Conservation (phyloP, 2,113 vertebrate genomes). For the Calonectris borealis region DNA sequence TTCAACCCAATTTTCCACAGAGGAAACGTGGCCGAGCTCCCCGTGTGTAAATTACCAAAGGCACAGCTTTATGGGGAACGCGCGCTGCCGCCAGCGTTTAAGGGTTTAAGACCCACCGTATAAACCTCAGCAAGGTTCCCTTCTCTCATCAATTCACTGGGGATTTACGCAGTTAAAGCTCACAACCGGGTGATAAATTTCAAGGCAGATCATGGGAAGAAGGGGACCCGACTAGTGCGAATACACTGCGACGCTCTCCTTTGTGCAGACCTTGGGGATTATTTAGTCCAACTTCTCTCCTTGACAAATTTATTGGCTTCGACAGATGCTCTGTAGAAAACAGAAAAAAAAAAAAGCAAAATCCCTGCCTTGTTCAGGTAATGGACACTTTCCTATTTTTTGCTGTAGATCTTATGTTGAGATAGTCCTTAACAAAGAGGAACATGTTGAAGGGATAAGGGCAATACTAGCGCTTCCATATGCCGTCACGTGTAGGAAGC, state of each 20-base stretch:
- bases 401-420: neutral
- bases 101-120: neutral
- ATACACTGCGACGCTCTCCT: neutral
- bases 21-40: neutral
- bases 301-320: neutral
- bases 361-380: neutral
- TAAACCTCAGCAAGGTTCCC: slow-evolving; percentile 10
- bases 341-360: neutral
- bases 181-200: neutral
- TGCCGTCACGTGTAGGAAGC: neutral
- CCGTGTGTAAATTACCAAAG: neutral
- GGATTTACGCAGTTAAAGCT: neutral
- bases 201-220: neutral
- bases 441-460: neutral
- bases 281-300: neutral
- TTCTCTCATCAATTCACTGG: neutral
- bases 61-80: neutral
- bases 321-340: neutral
- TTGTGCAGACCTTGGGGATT: neutral
- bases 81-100: accelerated
- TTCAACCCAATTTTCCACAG: slow-evolving; percentile 13
- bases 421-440: neutral
- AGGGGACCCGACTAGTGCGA: neutral
- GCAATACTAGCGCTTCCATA: neutral
- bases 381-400: neutral